A percentile compares a stretch with the other conserved stretches of the same genome.
phyloP scores from a whole-genome alignment of 2,888 invertebrate species.

The Raillietiella orientalis region DNA sequence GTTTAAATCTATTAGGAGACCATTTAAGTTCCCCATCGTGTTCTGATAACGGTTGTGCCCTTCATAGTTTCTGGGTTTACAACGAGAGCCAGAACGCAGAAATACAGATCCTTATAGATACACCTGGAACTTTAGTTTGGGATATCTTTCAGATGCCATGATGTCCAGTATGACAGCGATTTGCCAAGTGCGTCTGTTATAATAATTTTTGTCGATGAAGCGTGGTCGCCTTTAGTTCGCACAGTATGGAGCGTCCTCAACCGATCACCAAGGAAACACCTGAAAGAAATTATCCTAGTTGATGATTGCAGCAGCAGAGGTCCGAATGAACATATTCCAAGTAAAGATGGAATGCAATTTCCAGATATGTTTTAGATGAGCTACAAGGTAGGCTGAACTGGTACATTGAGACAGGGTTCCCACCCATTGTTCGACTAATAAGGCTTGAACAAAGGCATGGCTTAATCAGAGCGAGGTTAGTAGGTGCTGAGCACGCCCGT shows the following conservation, averaged over 20 bases:
- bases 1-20: no score
- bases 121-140: no score
- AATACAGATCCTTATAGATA: no score
- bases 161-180: slow-evolving; percentile 24
- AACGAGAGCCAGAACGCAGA: no score
- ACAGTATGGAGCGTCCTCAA: slow-evolving; percentile 71
- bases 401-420: slow-evolving; percentile 37
- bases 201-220: slow-evolving; percentile 65
- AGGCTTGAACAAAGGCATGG: slow-evolving; percentile 43
- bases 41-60: no score
- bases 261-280: slow-evolving; percentile 26
- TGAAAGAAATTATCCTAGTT: slow-evolving; percentile 76
- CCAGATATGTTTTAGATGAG: slow-evolving; percentile 17
- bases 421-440: slow-evolving; percentile 28
- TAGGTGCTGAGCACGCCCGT: slow-evolving; percentile 46
- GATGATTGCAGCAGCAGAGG: slow-evolving; percentile 62
- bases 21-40: no score
- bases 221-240: slow-evolving; percentile 45
- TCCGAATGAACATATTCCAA: no score
- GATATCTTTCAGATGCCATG: slow-evolving; percentile 21
- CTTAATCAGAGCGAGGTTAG: slow-evolving; percentile 56
- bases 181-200: slow-evolving; percentile 41
- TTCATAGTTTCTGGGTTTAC: no score
- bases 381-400: slow-evolving; percentile 38
- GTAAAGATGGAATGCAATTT: slow-evolving; percentile 1